phyloP scores from a whole-genome alignment of 2,888 invertebrate species.

The Sarcophaga variegata region DNA sequence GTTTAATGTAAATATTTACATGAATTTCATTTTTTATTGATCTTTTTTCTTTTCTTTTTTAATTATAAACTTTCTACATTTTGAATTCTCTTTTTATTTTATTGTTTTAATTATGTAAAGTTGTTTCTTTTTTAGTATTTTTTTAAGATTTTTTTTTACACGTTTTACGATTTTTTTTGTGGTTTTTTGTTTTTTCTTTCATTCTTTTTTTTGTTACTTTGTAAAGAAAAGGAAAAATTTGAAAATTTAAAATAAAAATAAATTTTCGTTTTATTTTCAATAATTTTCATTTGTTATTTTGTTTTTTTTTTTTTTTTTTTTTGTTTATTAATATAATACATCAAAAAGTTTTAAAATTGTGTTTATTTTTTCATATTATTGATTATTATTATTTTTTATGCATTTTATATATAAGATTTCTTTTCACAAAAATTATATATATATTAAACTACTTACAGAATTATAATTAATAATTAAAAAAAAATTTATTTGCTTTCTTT shows the following conservation, averaged over 20 bases:
- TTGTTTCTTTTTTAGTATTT: constrained; percentile 50
- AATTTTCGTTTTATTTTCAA: constrained; percentile 49
- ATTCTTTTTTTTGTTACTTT: constrained; percentile 61
- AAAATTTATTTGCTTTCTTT: constrained; percentile 36
- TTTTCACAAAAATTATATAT: constrained; percentile 69
- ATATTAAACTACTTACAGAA: constrained; percentile 73
- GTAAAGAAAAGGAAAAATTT: constrained; percentile 26
- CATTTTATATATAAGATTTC: constrained; percentile 51
- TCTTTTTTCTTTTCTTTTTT: constrained; percentile 58
- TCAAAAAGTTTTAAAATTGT: constrained; percentile 45
- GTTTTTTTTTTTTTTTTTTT: constrained; percentile 35
- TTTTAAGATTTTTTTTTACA: constrained; percentile 34
- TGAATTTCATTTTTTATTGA: constrained; percentile 42
- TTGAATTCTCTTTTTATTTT: constrained; percentile 35
- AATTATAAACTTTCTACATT: constrained; percentile 51
- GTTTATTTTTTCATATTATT: constrained; percentile 61
- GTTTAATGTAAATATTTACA: constrained; percentile 76
- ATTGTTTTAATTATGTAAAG: constrained; percentile 43
- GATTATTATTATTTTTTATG: constrained; percentile 47
- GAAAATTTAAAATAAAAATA: constrained; percentile 48
- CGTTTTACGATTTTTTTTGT: constrained; percentile 53
- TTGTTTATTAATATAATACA: constrained; percentile 61
- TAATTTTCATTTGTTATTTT: constrained; percentile 57
- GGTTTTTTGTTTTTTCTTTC: constrained; percentile 59
- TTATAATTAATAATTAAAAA: constrained; percentile 69